Evolutionary conservation across 2,888 invertebrate species (phyloP).

Genomic region (Diarsia rubi): DNA sequence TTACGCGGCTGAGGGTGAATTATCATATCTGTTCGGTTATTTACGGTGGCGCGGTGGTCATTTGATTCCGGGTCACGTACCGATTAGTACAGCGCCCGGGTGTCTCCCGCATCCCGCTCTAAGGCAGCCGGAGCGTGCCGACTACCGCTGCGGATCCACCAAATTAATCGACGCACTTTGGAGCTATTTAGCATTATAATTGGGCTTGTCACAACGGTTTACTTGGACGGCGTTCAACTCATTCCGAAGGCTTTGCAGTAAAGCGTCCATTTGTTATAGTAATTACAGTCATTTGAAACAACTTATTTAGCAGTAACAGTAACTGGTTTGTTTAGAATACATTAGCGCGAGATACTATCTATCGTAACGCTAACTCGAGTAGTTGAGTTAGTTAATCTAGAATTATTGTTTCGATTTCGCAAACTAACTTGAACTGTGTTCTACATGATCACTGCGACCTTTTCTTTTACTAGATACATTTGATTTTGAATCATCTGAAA

Average conservation of each 20-base stretch:
- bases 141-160: constrained; percentile 41
- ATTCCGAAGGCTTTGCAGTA: constrained; percentile 55
- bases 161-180: constrained; percentile 66
- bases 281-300: constrained; percentile 55
- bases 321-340: constrained; percentile 39
- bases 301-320: constrained; percentile 48
- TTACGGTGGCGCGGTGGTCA: constrained; percentile 60
- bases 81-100: constrained; percentile 71
- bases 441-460: not conserved
- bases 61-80: constrained; percentile 79
- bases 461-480: not conserved
- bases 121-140: constrained; percentile 30
- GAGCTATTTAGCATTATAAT: constrained; percentile 68
- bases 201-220: constrained; percentile 63
- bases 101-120: constrained; percentile 10
- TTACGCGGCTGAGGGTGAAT: constrained; percentile 64
- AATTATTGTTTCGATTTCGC: constrained; percentile 25
- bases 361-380: constrained; percentile 4
- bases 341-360: constrained; percentile 18
- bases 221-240: constrained; percentile 56
- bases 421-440: constrained; percentile 4
- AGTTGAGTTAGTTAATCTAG: constrained; percentile 11
- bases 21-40: constrained; percentile 71
- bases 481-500: constrained; percentile 14
- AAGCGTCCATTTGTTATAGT: constrained; percentile 57